phyloP scores from a whole-genome alignment of 2,113 vertebrate genomes.

The Numida meleagris region DNA sequence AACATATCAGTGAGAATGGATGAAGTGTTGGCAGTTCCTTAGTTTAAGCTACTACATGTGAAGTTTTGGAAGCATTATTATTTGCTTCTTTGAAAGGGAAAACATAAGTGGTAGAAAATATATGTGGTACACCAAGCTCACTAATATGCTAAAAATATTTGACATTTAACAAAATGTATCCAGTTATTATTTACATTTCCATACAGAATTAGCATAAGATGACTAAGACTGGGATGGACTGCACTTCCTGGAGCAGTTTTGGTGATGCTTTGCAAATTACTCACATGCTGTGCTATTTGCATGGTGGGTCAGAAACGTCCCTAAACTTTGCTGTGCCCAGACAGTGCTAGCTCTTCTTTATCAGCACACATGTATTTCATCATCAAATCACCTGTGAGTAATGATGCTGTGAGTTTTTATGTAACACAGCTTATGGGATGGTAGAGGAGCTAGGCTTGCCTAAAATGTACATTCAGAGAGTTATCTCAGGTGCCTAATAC shows the following conservation, averaged over 20 bases:
- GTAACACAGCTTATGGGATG: accelerated
- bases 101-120: neutral
- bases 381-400: neutral
- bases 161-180: neutral
- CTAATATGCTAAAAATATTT: neutral
- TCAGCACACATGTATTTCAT: neutral
- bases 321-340: neutral
- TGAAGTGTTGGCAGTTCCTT: neutral
- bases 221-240: neutral
- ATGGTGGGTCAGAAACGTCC: neutral
- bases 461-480: accelerated
- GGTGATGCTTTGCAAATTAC: neutral
- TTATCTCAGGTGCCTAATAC: neutral
- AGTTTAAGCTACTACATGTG: neutral
- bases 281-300: neutral
- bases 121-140: neutral
- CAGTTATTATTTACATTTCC: neutral
- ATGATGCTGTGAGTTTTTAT: neutral
- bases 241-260: neutral
- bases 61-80: neutral
- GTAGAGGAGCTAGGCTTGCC: neutral
- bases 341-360: neutral
- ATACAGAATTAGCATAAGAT: neutral
- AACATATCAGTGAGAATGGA: constrained; percentile 1
- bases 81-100: neutral